A percentile compares a stretch with the other conserved stretches of the same genome.
phyloP scores from a whole-genome alignment of 2,113 vertebrate species.

The Rhinoderma darwinii region DNA sequence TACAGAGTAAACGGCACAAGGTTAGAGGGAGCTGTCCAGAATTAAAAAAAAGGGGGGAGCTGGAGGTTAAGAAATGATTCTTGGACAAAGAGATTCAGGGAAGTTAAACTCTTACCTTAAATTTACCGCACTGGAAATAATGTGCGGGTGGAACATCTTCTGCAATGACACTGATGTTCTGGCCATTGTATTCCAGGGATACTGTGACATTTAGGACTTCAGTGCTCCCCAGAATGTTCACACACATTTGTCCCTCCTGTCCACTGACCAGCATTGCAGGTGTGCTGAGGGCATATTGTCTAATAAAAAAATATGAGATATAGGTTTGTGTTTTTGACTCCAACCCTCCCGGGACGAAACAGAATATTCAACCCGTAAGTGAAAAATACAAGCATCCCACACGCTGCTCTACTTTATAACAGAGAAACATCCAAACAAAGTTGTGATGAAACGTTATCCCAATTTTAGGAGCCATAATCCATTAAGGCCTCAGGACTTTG shows the following conservation, averaged over 20 bases:
- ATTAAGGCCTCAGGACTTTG: too few species aligned
- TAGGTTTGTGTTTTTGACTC: neutral
- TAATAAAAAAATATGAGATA: slow-evolving; percentile 15
- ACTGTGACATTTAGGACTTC: slow-evolving; percentile 61
- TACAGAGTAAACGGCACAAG: neutral
- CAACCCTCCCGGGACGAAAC: neutral
- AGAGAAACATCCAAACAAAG: too few species aligned
- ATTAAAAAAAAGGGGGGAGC: too few species aligned
- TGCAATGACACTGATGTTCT: slow-evolving; percentile 59
- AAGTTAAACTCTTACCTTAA: slow-evolving; percentile 57
- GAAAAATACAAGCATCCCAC: too few species aligned
- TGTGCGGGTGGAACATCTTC: slow-evolving; percentile 18
- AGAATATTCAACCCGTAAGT: neutral
- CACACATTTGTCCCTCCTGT: slow-evolving; percentile 60
- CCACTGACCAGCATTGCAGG: slow-evolving; percentile 58
- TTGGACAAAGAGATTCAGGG: neutral
- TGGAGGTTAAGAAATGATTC: too few species aligned
- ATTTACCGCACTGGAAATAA: slow-evolving; percentile 62
- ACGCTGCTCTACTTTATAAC: too few species aligned
- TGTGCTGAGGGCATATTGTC: slow-evolving; percentile 63
- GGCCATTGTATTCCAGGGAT: slow-evolving; percentile 58
- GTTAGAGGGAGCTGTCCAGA: too few species aligned
- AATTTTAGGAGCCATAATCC: too few species aligned
- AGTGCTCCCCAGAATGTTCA: slow-evolving; percentile 62
- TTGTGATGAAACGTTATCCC: too few species aligned